phyloP scores from a whole-genome alignment of 2,797 vertebrate genomes.

The Mallotus villosus region DNA sequence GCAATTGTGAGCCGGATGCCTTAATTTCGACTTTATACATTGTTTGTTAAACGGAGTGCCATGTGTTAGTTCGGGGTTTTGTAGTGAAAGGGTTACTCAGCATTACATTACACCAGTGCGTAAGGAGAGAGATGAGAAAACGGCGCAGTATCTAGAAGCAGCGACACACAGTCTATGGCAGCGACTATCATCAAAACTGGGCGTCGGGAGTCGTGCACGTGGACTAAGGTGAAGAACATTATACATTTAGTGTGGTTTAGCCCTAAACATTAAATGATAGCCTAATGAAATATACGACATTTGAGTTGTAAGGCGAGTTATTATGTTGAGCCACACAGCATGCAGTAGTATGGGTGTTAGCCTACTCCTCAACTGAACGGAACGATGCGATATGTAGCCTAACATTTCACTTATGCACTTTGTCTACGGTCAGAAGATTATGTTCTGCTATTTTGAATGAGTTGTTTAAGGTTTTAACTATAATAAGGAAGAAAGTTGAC shows the following conservation, averaged over 20 bases:
- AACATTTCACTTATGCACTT: too few species aligned
- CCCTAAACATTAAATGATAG: slow-evolving; percentile 1
- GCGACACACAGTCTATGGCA: slow-evolving; percentile 51
- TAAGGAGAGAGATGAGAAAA: slow-evolving; percentile 61
- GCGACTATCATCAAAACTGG: slow-evolving; percentile 39
- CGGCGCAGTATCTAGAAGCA: slow-evolving; percentile 53
- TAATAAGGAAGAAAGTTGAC: background rate
- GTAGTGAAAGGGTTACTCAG: slow-evolving; percentile 73
- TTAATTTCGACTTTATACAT: slow-evolving; percentile 20
- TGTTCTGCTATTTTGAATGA: too few species aligned
- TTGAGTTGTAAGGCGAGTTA: slow-evolving; percentile 3
- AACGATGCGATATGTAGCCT: slow-evolving; percentile 3
- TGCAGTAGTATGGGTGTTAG: slow-evolving; percentile 42
- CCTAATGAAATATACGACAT: slow-evolving; percentile 3
- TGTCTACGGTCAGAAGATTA: too few species aligned
- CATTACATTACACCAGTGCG: slow-evolving; percentile 51
- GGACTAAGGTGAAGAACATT: slow-evolving; percentile 56
- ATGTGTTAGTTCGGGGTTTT: slow-evolving; percentile 50
- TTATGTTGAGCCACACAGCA: slow-evolving; percentile 14
- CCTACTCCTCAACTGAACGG: slow-evolving; percentile 43
- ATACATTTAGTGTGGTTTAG: slow-evolving; percentile 10
- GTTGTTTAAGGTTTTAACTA: background rate
- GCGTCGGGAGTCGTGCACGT: slow-evolving; percentile 39
- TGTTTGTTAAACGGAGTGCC: slow-evolving; percentile 31
- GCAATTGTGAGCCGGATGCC: background rate